phyloP scores from a whole-genome alignment of 2,888 invertebrate genomes.

The Myathropa florea region DNA sequence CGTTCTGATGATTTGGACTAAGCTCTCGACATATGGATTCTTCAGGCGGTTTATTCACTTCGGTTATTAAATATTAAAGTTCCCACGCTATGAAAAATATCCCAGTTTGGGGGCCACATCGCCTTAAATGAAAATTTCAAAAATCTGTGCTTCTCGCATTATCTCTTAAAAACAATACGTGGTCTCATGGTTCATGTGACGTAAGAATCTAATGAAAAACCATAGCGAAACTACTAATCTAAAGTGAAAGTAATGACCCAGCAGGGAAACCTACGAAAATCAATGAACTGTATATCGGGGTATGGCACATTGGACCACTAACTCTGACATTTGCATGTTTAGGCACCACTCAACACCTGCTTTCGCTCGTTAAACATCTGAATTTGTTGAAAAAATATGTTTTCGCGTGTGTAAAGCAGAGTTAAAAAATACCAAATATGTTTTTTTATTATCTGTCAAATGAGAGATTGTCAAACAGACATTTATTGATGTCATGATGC shows the following conservation, averaged over 20 bases:
- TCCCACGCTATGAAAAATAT: too few relatives aligned
- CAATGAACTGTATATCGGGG: background rate
- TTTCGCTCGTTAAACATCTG: background rate
- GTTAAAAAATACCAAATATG: background rate
- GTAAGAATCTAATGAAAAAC: background rate
- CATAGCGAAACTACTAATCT: background rate
- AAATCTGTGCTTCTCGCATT: background rate
- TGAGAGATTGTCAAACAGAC: background rate
- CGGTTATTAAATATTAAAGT: too few relatives aligned
- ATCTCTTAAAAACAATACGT: background rate
- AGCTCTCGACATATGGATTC: too few relatives aligned
- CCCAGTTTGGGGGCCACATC: too few relatives aligned
- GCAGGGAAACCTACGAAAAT: background rate
- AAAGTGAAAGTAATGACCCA: background rate
- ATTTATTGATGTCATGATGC: background rate
- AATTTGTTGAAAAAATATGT: slow-evolving; percentile 49
- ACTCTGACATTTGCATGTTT: background rate
- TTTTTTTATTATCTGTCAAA: background rate
- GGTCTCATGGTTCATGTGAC: background rate
- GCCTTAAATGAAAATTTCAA: too few relatives aligned
- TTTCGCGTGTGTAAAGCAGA: background rate
- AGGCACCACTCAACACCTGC: background rate
- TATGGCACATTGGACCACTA: background rate
- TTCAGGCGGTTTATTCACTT: too few relatives aligned
- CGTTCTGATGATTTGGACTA: too few relatives aligned